Evolutionary conservation across 2,888 invertebrate genomes (phyloP).

Genomic region (Melinaea marsaeus): DNA sequence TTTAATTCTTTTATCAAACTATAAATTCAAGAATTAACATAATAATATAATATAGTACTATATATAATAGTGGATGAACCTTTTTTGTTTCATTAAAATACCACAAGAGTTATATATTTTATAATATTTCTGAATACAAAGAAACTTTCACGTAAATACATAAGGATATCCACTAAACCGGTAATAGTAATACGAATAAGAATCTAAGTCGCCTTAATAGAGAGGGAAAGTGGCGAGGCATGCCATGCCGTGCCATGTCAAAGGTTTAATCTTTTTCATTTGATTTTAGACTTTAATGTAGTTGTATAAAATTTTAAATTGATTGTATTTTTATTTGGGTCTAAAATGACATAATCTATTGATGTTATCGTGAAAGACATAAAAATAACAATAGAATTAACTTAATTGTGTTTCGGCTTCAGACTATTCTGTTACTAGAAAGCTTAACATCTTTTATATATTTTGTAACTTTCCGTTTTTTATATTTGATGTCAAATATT

Average conservation of each 20-base stretch:
- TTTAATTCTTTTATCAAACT: no score
- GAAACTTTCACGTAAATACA: slow-evolving; percentile 12
- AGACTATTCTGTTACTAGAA: no score
- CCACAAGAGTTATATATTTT: not conserved
- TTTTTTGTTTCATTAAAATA: not conserved
- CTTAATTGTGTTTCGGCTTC: not conserved
- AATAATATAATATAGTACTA: no score
- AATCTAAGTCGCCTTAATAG: slow-evolving; percentile 20
- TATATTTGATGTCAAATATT: no score
- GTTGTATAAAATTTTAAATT: not conserved
- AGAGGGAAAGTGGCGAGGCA: slow-evolving; percentile 26
- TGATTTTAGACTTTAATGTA: slow-evolving; percentile 11
- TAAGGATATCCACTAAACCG: slow-evolving; percentile 11
- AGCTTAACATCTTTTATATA: no score
- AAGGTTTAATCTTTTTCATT: slow-evolving; percentile 16
- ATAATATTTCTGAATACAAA: not conserved
- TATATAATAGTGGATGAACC: not conserved
- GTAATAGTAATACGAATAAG: slow-evolving; percentile 17
- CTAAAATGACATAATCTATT: slow-evolving; percentile 24
- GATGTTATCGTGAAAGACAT: slow-evolving; percentile 10
- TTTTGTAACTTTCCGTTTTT: no score
- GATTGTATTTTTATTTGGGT: slow-evolving; percentile 6
- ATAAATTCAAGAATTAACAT: no score
- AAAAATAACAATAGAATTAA: slow-evolving; percentile 14
- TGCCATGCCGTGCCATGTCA: slow-evolving; percentile 20